phyloP scores from a whole-genome alignment of 2,888 invertebrate species.

The Ormyrus rosae region DNA sequence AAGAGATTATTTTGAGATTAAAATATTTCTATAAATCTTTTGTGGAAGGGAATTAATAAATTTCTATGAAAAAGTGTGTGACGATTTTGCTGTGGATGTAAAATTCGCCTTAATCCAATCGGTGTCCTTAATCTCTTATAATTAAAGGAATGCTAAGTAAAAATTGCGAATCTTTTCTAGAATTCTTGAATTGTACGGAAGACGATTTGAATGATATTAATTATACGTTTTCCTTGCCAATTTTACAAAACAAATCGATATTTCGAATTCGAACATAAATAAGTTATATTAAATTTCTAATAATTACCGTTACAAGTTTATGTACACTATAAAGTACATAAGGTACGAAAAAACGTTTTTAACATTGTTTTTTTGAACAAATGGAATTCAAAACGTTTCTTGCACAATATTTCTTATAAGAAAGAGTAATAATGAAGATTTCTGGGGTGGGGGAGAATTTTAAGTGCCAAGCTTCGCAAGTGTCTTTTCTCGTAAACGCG shows the following conservation, averaged over 20 bases:
- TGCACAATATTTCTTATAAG: constrained; percentile 40
- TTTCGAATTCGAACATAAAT: too few species aligned
- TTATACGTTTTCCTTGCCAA: too few species aligned
- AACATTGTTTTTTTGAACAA: neutral
- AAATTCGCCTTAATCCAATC: constrained; percentile 58
- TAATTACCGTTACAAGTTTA: too few species aligned
- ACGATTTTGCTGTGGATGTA: constrained; percentile 21
- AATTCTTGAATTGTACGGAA: neutral
- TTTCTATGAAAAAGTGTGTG: constrained; percentile 15
- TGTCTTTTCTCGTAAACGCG: constrained; percentile 62
- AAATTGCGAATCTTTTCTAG: constrained; percentile 9
- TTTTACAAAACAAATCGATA: too few species aligned
- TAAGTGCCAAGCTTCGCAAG: constrained; percentile 65
- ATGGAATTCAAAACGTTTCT: constrained; percentile 5
- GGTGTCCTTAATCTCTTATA: constrained; percentile 53
- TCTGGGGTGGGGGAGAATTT: constrained; percentile 43
- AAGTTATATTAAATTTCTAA: too few species aligned
- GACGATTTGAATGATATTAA: neutral
- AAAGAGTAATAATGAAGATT: constrained; percentile 46
- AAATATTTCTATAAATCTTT: constrained; percentile 36
- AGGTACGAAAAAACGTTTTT: neutral
- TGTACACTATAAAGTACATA: neutral
- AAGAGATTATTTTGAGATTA: neutral
- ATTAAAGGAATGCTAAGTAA: constrained; percentile 2
- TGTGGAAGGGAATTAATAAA: neutral